Percentiles rank a stretch among this genome's conserved stretches.
Evolutionary conservation across 1,140 invertebrate genomes (phyloP).

Genomic region (Drosophila pandora): DNA sequence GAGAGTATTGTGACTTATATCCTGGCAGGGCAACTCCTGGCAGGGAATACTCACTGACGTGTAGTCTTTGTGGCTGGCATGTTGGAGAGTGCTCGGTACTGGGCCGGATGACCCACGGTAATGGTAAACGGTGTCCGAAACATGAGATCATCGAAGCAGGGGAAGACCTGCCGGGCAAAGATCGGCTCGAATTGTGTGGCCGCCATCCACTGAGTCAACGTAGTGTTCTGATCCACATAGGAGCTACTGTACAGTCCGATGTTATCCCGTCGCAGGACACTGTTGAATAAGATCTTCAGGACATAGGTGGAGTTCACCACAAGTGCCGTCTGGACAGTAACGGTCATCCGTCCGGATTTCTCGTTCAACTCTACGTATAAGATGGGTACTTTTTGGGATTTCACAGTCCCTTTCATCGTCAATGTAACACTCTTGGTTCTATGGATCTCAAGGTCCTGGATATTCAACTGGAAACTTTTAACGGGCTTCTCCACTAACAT

Average conservation of each 20-base stretch:
- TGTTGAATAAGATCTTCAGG: not conserved
- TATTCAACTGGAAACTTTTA: not conserved
- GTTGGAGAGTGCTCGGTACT: conserved; percentile 11
- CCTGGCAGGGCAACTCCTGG: no score
- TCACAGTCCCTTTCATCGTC: not conserved
- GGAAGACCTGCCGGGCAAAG: conserved; percentile 3
- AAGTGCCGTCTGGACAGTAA: not conserved
- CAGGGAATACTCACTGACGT: conserved; percentile 6
- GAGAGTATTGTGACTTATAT: no score
- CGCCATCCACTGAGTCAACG: conserved; percentile 7
- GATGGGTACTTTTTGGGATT: not conserved
- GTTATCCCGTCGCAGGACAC: conserved; percentile 2
- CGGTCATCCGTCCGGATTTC: not conserved
- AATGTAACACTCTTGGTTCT: not conserved
- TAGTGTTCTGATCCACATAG: conserved; percentile 16
- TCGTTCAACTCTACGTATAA: not conserved
- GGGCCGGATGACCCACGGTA: conserved; percentile 5
- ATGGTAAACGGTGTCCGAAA: conserved; percentile 10
- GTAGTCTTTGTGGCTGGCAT: conserved; percentile 1
- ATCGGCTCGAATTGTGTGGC: conserved; percentile 13
- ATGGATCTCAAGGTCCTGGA: not conserved
- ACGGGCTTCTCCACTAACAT: not conserved
- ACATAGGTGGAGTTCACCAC: not conserved
- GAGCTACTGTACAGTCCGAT: conserved; percentile 5
- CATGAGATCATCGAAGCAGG: conserved; percentile 15